phyloP scores from a whole-genome alignment of 2,113 vertebrate species.

The Prunella fulvescens region DNA sequence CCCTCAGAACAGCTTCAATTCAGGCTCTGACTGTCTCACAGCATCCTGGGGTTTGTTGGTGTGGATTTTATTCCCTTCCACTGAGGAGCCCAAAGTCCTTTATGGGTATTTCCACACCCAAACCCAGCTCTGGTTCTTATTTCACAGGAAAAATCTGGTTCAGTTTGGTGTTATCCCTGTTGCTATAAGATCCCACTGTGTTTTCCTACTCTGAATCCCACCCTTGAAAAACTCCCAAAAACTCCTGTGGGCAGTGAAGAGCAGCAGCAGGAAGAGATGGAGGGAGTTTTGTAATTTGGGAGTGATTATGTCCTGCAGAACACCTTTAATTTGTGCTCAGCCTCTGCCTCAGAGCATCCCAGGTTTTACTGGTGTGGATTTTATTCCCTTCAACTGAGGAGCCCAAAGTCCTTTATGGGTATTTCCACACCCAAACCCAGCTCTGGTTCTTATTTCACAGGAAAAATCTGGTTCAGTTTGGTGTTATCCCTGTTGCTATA shows the following conservation, averaged over 20 bases:
- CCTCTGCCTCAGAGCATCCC: neutral
- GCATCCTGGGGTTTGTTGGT: neutral
- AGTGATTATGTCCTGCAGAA: neutral
- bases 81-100: neutral
- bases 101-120: neutral
- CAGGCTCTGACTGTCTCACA: neutral
- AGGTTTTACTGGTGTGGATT: neutral
- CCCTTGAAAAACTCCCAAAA: neutral
- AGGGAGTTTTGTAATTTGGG: neutral
- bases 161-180: neutral
- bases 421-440: neutral
- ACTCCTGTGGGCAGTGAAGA: neutral
- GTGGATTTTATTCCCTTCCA: neutral
- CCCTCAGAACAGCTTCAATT: neutral
- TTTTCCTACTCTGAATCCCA: neutral
- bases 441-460: neutral
- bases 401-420: neutral
- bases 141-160: neutral
- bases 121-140: neutral
- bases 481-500: neutral
- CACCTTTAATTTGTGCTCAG: neutral
- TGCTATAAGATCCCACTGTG: neutral
- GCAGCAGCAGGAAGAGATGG: neutral
- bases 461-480: neutral
- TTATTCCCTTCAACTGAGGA: neutral